These are phyloP conservation scores for Upupa epops DNA, from an alignment of 2,113 vertebrate genomes.

Conservation along the genomic window DNA sequence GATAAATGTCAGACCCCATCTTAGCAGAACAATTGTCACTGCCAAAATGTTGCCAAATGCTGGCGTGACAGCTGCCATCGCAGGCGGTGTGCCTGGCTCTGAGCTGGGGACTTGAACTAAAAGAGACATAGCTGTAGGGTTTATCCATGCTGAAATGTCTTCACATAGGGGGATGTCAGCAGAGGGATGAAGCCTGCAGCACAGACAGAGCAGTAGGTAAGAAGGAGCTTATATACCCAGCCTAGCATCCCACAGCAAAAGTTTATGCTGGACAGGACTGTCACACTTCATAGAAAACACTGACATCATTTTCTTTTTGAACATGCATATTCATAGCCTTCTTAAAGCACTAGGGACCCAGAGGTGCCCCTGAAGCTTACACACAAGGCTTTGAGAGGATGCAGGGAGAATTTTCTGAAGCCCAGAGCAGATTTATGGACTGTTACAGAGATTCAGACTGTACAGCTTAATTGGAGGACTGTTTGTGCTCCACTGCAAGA, in stretches of 20 bases:
- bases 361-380: neutral
- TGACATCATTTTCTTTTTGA: neutral
- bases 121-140: neutral
- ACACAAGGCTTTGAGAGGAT: neutral
- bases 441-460: neutral
- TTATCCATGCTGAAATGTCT: fast-evolving
- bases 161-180: fast-evolving
- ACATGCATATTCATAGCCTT: neutral
- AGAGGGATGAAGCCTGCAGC: neutral
- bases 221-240: neutral
- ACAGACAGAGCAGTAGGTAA: neutral
- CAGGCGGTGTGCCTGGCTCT: neutral
- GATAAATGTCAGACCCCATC: neutral
- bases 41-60: neutral
- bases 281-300: neutral
- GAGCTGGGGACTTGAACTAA: neutral
- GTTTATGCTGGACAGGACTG: too few species aligned
- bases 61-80: neutral
- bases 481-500: neutral
- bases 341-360: neutral
- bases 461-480: neutral
- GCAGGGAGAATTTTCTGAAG: neutral
- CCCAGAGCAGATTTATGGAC: neutral
- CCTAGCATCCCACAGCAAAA: neutral
- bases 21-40: neutral